phyloP scores from a whole-genome alignment of 2,888 invertebrate genomes.

The Papilio protenor region DNA sequence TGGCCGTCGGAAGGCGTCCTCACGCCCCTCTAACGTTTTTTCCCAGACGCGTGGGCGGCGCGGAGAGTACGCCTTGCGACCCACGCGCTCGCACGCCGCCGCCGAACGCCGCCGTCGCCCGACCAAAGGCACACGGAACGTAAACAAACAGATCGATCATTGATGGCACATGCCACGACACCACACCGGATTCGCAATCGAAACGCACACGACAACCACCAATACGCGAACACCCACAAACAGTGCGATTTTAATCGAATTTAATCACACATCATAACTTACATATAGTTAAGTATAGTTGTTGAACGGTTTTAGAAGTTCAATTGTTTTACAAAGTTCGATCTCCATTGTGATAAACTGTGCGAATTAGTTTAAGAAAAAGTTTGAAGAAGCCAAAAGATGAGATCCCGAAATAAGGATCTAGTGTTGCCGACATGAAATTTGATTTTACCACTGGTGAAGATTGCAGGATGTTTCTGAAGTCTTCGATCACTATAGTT shows the following conservation, averaged over 20 bases:
- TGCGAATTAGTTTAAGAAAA: conserved; percentile 18
- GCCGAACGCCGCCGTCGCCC: conserved; percentile 63
- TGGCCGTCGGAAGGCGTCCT: conserved; percentile 64
- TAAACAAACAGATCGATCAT: conserved; percentile 39
- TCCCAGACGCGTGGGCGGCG: conserved; percentile 79
- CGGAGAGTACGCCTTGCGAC: conserved; percentile 76
- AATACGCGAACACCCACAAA: conserved; percentile 7
- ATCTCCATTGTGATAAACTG: conserved; percentile 11
- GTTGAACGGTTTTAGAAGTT: not conserved
- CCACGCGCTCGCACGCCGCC: conserved; percentile 76
- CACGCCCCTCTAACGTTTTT: conserved; percentile 80
- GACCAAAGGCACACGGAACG: conserved; percentile 40
- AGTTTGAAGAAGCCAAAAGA: conserved; percentile 70
- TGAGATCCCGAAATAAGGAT: conserved; percentile 72
- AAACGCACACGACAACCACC: conserved; percentile 29
- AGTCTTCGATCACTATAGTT: conserved; percentile 67
- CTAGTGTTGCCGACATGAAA: conserved; percentile 81
- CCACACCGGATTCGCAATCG: conserved; percentile 14
- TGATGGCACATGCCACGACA: conserved; percentile 28
- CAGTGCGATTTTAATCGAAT: conserved; percentile 20
- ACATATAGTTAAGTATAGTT: not conserved
- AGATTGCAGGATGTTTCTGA: conserved; percentile 74
- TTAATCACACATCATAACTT: not conserved
- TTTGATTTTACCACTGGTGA: conserved; percentile 59
- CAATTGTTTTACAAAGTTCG: not conserved